Evolutionary conservation across 2,888 invertebrate genomes (phyloP).

Genomic region (Tiliacea citrago): DNA sequence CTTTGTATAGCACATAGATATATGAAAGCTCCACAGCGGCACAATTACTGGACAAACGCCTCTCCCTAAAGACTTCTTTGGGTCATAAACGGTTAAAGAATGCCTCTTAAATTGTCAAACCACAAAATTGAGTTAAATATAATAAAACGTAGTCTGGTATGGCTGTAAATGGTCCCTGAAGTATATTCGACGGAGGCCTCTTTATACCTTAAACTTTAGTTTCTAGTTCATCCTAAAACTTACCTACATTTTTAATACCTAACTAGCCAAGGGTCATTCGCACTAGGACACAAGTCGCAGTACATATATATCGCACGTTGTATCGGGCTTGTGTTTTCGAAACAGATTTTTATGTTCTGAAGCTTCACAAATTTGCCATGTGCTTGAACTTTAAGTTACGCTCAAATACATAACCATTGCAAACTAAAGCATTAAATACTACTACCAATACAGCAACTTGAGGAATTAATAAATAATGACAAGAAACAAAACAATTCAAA

Average conservation of each 20-base stretch:
- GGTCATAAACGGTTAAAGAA: not conserved
- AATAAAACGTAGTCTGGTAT: constrained; percentile 2
- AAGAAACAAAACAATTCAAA: too few relatives aligned
- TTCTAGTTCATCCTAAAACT: constrained; percentile 2
- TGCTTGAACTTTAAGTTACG: not conserved
- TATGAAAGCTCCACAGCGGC: not conserved
- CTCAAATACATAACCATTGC: not conserved
- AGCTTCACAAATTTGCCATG: not conserved
- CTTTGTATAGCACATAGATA: not conserved
- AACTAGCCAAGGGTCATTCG: not conserved
- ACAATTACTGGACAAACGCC: not conserved
- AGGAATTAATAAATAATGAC: not conserved
- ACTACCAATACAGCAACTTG: not conserved
- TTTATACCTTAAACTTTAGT: not conserved
- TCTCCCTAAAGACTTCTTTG: constrained; percentile 6
- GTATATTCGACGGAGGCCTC: not conserved
- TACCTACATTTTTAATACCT: not conserved
- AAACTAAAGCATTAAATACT: not conserved
- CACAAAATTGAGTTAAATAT: constrained; percentile 9
- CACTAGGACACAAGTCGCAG: not conserved
- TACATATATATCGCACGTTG: not conserved
- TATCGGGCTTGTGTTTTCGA: not conserved
- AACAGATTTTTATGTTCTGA: not conserved
- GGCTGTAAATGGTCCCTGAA: constrained; percentile 9
- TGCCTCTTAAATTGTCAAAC: constrained; percentile 26